Evolutionary conservation across 2,113 vertebrate species (phyloP).

Genomic region (Ibidorhyncha struthersii): DNA sequence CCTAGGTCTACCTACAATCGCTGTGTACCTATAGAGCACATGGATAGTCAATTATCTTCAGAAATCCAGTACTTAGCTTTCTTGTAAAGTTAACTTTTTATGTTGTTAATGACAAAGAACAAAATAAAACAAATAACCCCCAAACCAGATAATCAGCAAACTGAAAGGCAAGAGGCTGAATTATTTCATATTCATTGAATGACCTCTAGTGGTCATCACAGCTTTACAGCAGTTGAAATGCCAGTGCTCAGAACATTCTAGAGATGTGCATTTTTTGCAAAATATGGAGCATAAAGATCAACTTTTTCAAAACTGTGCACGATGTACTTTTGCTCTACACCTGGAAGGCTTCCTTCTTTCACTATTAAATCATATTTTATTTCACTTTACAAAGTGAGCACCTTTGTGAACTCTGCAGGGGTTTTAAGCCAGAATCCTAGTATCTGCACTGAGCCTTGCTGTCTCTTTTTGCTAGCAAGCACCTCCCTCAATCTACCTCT

Average conservation of each 20-base stretch:
- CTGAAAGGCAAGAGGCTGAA: background rate
- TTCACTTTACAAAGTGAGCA: background rate
- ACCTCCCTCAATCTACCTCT: background rate
- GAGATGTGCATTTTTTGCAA: background rate
- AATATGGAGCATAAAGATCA: background rate
- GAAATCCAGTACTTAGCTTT: background rate
- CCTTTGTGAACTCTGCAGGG: background rate
- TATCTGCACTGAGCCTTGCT: background rate
- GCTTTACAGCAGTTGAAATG: background rate
- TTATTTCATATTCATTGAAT: background rate
- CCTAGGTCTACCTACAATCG: background rate
- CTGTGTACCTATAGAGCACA: background rate
- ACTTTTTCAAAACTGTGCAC: background rate
- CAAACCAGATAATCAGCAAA: background rate
- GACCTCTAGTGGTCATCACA: slow-evolving; percentile 51
- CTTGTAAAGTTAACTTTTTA: background rate
- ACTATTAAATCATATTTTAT: background rate
- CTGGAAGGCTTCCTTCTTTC: background rate
- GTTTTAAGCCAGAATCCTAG: background rate
- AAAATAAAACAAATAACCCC: background rate
- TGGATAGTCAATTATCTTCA: background rate
- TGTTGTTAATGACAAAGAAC: background rate
- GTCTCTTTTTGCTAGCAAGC: background rate
- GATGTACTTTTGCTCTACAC: background rate
- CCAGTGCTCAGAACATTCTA: accelerated